Evolutionary conservation across 1,140 invertebrate species (phyloP).

Genomic region (Magallana angulata): DNA sequence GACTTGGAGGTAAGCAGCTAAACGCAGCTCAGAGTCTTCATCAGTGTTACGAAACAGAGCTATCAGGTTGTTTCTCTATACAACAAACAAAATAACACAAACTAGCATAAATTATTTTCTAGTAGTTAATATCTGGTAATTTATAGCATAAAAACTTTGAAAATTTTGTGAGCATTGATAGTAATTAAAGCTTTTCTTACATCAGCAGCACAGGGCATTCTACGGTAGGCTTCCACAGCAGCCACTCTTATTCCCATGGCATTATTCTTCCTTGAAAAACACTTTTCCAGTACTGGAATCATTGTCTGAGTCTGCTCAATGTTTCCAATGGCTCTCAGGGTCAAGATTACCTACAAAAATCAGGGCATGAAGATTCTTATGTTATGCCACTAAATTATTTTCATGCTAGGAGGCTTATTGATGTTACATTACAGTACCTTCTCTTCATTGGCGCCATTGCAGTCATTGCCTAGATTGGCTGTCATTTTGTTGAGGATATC

Average conservation of each 20-base stretch:
- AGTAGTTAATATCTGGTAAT: too few species aligned
- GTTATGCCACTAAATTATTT: not conserved
- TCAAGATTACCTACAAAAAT: conserved; percentile 83
- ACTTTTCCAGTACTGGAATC: conserved; percentile 84
- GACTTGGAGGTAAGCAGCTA: conserved; percentile 91
- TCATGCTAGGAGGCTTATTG: not conserved
- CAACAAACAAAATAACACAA: conserved; percentile 32
- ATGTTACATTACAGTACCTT: not conserved
- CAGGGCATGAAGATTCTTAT: not conserved
- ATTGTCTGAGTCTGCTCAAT: conserved; percentile 87
- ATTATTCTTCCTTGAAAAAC: conserved; percentile 84
- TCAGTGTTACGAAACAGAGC: conserved; percentile 86
- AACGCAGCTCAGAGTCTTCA: conserved; percentile 90
- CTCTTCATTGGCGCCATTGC: conserved; percentile 81
- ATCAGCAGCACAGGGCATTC: conserved; percentile 84
- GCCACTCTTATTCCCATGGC: conserved; percentile 87
- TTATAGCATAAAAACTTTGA: not conserved
- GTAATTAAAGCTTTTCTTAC: conserved; percentile 77
- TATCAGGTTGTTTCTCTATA: conserved; percentile 77
- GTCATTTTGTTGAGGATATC: conserved; percentile 80
- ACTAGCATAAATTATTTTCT: too few species aligned
- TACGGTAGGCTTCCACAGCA: conserved; percentile 88
- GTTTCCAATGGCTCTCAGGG: conserved; percentile 93
- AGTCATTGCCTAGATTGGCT: conserved; percentile 80
- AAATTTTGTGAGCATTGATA: not conserved